Evolutionary conservation across 2,113 vertebrate genomes (phyloP).

Genomic region (Pterocles orientalis): DNA sequence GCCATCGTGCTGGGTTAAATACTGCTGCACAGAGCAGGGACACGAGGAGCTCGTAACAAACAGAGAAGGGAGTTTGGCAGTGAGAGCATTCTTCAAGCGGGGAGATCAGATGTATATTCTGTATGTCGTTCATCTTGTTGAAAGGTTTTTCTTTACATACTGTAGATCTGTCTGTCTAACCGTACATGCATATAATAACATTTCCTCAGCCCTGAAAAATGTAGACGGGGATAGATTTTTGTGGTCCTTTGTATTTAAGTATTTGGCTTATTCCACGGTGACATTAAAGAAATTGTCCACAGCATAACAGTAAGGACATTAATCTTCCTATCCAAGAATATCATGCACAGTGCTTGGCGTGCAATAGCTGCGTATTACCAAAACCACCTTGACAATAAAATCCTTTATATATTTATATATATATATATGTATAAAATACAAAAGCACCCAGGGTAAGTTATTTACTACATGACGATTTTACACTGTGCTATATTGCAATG

Average conservation of each 20-base stretch:
- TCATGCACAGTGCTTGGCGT: neutral
- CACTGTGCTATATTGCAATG: neutral
- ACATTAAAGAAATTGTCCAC: neutral
- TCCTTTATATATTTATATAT: neutral
- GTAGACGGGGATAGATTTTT: neutral
- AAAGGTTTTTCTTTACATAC: neutral
- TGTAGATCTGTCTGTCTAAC: neutral
- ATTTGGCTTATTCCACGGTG: neutral
- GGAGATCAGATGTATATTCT: neutral
- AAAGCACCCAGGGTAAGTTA: neutral
- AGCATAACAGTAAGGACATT: neutral
- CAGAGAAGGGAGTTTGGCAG: neutral
- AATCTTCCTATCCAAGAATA: neutral
- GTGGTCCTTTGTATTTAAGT: neutral
- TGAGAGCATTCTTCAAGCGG: neutral
- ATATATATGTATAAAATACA: neutral
- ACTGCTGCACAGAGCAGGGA: neutral
- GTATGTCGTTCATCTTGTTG: neutral
- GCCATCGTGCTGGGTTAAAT: neutral
- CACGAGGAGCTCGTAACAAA: fast-evolving
- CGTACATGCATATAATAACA: neutral
- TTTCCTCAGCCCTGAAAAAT: neutral
- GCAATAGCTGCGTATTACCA: neutral
- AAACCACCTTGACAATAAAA: neutral
- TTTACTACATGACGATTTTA: neutral